A percentile compares a stretch with the other conserved stretches of the same genome.
Evolutionary conservation across 2,797 vertebrate species (phyloP).

Genomic region (Syncerus caffer): DNA sequence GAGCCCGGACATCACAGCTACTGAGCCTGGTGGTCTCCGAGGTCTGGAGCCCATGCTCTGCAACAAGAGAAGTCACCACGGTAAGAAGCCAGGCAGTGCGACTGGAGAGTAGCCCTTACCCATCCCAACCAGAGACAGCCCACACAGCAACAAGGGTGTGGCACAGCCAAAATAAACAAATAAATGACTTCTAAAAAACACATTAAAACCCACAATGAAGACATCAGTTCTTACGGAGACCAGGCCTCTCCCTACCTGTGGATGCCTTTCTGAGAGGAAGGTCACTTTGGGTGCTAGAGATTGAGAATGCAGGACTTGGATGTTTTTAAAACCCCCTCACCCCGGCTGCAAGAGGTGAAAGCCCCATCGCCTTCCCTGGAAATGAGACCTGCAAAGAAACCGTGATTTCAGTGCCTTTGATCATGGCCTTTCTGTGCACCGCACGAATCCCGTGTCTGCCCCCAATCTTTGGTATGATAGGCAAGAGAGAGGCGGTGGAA

Average conservation of each 20-base stretch:
- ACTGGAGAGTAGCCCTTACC: neutral
- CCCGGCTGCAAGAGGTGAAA: neutral
- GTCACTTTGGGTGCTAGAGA: neutral
- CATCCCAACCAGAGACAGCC: neutral
- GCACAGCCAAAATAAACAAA: neutral
- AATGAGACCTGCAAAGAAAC: neutral
- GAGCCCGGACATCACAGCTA: neutral
- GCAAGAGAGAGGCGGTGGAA: neutral
- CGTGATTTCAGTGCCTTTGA: neutral
- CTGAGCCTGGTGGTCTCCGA: neutral
- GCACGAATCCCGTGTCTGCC: rapidly evolving
- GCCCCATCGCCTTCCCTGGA: neutral
- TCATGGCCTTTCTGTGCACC: rapidly evolving
- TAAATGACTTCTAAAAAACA: neutral
- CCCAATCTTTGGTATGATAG: rapidly evolving
- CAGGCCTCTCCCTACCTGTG: neutral
- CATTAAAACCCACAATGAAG: neutral
- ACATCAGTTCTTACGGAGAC: neutral
- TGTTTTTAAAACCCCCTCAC: neutral
- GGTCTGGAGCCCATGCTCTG: neutral
- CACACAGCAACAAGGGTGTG: rapidly evolving
- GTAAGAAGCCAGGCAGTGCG: neutral
- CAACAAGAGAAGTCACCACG: neutral
- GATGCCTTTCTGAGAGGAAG: neutral
- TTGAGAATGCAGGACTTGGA: neutral